Percentiles rank a stretch among this genome's conserved stretches.
These are phyloP conservation scores for Aphaenogaster floridana DNA, from an alignment of 1,140 invertebrate species.

Conservation along the genomic window DNA sequence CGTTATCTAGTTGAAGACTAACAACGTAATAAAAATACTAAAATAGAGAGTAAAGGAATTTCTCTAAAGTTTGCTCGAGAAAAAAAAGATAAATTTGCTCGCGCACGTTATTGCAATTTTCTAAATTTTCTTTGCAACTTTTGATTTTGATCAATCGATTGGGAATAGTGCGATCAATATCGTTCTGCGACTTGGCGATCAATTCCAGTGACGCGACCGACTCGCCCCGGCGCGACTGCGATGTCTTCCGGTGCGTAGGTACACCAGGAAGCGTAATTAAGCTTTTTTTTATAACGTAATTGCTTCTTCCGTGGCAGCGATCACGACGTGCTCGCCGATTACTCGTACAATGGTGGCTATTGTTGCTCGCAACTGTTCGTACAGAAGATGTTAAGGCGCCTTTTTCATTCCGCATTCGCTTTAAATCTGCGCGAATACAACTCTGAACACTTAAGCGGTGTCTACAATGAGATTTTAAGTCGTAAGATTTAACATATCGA, in stretches of 20 bases:
- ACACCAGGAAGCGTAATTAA: slow-evolving; percentile 74
- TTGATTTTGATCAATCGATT: background rate
- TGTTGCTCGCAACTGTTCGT: slow-evolving; percentile 57
- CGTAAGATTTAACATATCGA: no score
- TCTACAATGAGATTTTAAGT: no score
- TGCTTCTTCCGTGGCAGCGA: slow-evolving; percentile 71
- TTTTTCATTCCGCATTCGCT: background rate
- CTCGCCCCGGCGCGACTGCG: slow-evolving; percentile 4
- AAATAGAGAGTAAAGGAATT: background rate
- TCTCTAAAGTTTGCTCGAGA: background rate
- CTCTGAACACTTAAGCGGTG: background rate
- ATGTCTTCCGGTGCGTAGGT: slow-evolving; percentile 57
- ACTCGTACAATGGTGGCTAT: slow-evolving; percentile 61
- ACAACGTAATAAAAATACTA: background rate
- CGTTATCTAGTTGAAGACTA: background rate
- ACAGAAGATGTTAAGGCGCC: slow-evolving; percentile 47
- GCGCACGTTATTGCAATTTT: background rate
- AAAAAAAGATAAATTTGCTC: background rate
- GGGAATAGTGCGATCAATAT: slow-evolving; percentile 9
- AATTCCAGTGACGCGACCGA: slow-evolving; percentile 14
- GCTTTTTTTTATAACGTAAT: slow-evolving; percentile 69
- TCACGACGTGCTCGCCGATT: slow-evolving; percentile 55
- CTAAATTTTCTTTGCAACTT: background rate
- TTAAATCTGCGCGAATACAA: background rate
- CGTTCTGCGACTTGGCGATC: slow-evolving; percentile 9